Base-by-base conservation (phyloP, 2,113 vertebrate species). In the Garra rufa region DNA sequence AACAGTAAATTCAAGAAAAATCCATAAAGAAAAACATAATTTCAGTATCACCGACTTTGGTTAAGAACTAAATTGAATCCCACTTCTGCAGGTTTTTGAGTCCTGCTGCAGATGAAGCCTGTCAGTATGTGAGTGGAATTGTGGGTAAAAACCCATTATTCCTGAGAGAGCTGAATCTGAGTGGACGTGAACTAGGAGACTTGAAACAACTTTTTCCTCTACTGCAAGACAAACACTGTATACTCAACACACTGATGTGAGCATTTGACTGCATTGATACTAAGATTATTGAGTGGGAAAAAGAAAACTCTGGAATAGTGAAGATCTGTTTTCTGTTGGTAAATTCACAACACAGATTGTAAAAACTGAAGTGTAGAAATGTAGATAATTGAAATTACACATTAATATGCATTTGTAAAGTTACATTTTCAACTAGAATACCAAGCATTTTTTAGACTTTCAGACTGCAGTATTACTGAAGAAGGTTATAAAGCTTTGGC, bases 311-410 rank as follows among this genome's bases (percentile, higher is more conserved):
- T n/a, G 82, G 43, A 9, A 13, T 75, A 4, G 13, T 19, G 26
- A 4, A 50, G 19, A 24, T 83, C 21, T 50, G 7, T 28, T n/a
- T 34, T 61, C 24, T 41, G 74, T 59, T 83, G 24, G 28, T 15
- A 8, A 75, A n/a, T 34, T 38, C 1, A 41, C 5, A 19, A 8
- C 41, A 21, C 26, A 15, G 6, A 17, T 10, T 83, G 41, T 26
- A 83, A 28, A 59, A 57, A 44, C 52, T 83, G 6, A 63, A 57
- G 70, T 83, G 24, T 61, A 2, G 9, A 59, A 24, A 61, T 61
- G 24, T 26, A 61, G 10, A 61, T 61, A 26, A 26, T 1, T 61
- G 50, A 52, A 52, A 2, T 19, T 57, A 63, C 26, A 28, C 28
- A 24, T 5, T 2, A 63, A 28, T 28, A 7, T 61, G 24, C 2